Evolutionary conservation across 2,797 vertebrate species (phyloP).

Genomic region (Sebastes baramenuke): DNA sequence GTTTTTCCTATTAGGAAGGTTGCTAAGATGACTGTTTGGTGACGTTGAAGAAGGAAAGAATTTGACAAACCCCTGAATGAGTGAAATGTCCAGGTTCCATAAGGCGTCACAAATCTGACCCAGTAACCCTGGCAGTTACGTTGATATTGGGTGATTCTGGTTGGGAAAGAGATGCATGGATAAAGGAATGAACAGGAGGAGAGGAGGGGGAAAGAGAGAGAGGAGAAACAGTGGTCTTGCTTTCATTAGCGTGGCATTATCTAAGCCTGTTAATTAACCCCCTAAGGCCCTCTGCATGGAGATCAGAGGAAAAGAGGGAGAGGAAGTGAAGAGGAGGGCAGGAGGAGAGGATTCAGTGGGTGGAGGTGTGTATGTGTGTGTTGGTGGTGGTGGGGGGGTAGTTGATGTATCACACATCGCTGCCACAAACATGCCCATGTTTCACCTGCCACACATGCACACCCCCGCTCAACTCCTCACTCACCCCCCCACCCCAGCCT

Average conservation of each 20-base stretch:
- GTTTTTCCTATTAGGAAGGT: too few relatives aligned
- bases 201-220: not conserved
- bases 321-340: conserved; percentile 58
- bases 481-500: not conserved
- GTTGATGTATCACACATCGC: not conserved
- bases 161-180: not conserved
- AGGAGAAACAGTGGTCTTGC: conserved; percentile 71
- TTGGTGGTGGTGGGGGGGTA: not conserved
- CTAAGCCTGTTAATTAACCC: conserved; percentile 85
- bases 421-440: conserved; percentile 41
- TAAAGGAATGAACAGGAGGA: not conserved
- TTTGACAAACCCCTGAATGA: not conserved
- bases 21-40: too few relatives aligned
- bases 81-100: not conserved
- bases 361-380: conserved; percentile 17
- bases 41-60: fast-evolving
- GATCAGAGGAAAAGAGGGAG: conserved; percentile 73
- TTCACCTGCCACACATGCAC: conserved; percentile 29
- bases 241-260: conserved; percentile 85
- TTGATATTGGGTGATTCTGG: not conserved
- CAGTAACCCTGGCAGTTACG: too few relatives aligned
- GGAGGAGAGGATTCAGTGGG: conserved; percentile 58
- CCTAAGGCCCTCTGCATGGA: conserved; percentile 77
- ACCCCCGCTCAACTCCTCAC: not conserved
- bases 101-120: not conserved